Base-by-base conservation (phyloP, 2,888 invertebrate species). In the Aquatica leii region DNA sequence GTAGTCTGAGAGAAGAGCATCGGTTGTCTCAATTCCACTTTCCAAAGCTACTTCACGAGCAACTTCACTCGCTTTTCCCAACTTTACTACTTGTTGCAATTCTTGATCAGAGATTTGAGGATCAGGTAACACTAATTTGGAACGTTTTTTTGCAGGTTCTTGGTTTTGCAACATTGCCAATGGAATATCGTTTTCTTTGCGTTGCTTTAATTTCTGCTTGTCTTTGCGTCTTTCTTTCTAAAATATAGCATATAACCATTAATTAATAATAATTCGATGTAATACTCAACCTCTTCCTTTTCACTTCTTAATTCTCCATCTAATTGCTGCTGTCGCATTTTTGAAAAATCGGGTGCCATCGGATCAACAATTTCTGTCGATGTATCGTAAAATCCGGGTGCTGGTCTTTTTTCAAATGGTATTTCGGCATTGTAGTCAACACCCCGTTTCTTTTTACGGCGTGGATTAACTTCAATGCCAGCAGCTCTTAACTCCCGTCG, bases 351-450 rank as follows among this genome's bases (percentile, higher is more conserved):
- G 0, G 94, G 93, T 4, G 94, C 93, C 81, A 92, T 87, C 0
- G 95, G 94, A 77, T 97, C 95, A 24, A 95, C 90, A 0, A 86
- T 85, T 80, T 99, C 98, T 64, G 89, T 90, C 0, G 94, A 89
- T 0, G 98, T 98, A 79, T 99, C 97, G 78, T 97, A 96, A 82
- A 99, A 98, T 0, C 99, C 98, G 9, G 89, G 76, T 0, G 96
- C 92, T 0, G 98, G 97, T 37, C 88, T 87, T 82, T 98, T 98
- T 78, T 98, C 98, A 81, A 99, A 99, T 0, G 99, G 97, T 72
- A 99, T 92, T 83, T 99, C 99, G 0, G 92, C 88, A 80, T 98
- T 98, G 83, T 98, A 99, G 80, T 99, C 96, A 2, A 99, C 94
- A 0, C 96, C 95, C 9, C 96, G 90, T 78, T 95, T 90, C 77